These are phyloP conservation scores for Calliphora vicina DNA, from an alignment of 1,140 invertebrate genomes.

Conservation along the genomic window DNA sequence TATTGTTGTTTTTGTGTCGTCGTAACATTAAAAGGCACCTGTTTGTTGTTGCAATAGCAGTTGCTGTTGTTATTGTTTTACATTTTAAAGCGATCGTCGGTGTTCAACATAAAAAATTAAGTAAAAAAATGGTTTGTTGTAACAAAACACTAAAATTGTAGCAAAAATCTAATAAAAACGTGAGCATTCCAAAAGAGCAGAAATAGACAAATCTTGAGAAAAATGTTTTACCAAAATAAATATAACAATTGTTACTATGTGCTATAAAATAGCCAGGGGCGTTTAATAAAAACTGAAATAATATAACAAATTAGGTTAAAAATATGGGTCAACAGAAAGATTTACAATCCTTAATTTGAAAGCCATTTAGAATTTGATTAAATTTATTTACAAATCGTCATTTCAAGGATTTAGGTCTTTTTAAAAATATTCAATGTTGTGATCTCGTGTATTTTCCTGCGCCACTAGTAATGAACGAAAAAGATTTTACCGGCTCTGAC, in stretches of 20 bases:
- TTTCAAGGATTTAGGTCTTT: too few species aligned
- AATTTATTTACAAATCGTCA: too few species aligned
- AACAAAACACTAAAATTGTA: slow-evolving; percentile 31
- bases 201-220: not conserved
- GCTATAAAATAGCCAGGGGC: not conserved
- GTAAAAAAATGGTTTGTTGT: slow-evolving; percentile 14
- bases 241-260: not conserved
- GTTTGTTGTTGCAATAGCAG: slow-evolving; percentile 15
- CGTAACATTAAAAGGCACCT: slow-evolving; percentile 11
- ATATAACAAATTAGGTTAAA: too few species aligned
- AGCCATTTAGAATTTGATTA: too few species aligned
- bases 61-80: not conserved
- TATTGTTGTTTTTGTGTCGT: not conserved
- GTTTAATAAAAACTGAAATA: not conserved
- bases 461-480: too few species aligned
- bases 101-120: slow-evolving; percentile 16
- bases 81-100: not conserved
- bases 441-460: too few species aligned
- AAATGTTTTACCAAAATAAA: not conserved
- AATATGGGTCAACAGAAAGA: too few species aligned
- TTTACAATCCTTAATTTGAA: too few species aligned
- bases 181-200: not conserved
- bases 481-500: too few species aligned
- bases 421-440: too few species aligned
- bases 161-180: slow-evolving; percentile 30